Evolutionary conservation across 2,797 vertebrate species (phyloP).

Genomic region (Myotis planiceps): DNA sequence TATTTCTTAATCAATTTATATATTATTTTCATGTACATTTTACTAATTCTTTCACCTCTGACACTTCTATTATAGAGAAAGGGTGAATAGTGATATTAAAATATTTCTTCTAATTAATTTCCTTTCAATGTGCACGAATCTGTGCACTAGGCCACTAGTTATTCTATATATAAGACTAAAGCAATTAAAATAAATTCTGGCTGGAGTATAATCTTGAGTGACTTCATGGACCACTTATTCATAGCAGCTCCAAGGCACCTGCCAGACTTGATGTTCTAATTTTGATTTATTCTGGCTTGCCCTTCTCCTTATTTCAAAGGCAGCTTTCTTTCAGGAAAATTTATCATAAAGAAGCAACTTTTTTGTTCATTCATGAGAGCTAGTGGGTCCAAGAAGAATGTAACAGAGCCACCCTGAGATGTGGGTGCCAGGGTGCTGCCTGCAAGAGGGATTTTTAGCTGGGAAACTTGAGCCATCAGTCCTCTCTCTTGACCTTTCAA

Average conservation of each 20-base stretch:
- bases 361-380: neutral
- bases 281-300: conserved; percentile 43
- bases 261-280: neutral
- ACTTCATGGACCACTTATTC: neutral
- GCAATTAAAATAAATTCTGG: conserved; percentile 25
- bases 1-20: no score
- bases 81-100: no score
- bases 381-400: neutral
- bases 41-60: no score
- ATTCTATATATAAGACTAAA: neutral
- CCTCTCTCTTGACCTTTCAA: neutral
- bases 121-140: no score
- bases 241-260: neutral
- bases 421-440: neutral
- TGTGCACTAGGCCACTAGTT: no score
- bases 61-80: no score
- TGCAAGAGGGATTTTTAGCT: neutral
- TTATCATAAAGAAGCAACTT: neutral
- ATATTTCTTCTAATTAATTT: no score
- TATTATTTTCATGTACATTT: no score
- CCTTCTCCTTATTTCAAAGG: conserved; percentile 37
- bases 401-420: neutral
- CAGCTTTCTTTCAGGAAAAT: conserved; percentile 6
- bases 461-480: neutral
- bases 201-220: neutral